Evolutionary conservation across 2,888 invertebrate species (phyloP), one percentile per base, ranked within the genome.

Genomic region (Acleris emargana): DNA sequence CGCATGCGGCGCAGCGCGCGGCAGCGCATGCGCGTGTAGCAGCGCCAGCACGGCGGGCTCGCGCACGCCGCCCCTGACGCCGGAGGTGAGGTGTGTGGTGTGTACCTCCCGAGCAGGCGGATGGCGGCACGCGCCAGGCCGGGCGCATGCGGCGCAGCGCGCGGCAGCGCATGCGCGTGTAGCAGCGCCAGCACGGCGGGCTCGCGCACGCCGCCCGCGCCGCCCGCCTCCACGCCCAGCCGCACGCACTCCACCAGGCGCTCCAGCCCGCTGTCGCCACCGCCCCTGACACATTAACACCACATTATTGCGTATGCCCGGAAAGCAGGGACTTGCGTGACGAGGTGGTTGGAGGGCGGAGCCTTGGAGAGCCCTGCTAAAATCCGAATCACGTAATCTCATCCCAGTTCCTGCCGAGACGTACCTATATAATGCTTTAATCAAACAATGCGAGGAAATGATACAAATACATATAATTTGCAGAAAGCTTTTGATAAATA

Each of bases 241-340:
- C 90, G 88, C 79, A 93, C 89, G 79, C 93, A 91, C 79, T 88
- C 87, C 76, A 92, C 88, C 50, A 93, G 79, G 7, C 91, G 88
- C 82, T 92, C 92, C 71, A 91, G 72, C 45, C 89, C 84, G 81
- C 93, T 93, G 93, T 94, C 76, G 93, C 94, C 81, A 94, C 96
- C 87, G 43, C 84, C 85, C 64, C 82, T 87, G 70, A n/a, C 49
- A 47, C 25, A 58, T 64, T 32, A 54, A 9, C 1, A 25, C 25
- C 5, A 5, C 25, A 25, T 25, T 25, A 25, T 25, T 6, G 25
- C 6, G 6, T 25, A 25, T 1, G 6, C 25, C 6, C 6, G 25
- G 25, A 25, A 25, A 25, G 0, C 6, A 25, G 2, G 25, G 25
- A 5, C 5, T 25, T 25, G 6, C 25, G 6, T 25, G 25, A 25